Base-by-base conservation (phyloP, 2,888 invertebrate species). In the Ormia ochracea region DNA sequence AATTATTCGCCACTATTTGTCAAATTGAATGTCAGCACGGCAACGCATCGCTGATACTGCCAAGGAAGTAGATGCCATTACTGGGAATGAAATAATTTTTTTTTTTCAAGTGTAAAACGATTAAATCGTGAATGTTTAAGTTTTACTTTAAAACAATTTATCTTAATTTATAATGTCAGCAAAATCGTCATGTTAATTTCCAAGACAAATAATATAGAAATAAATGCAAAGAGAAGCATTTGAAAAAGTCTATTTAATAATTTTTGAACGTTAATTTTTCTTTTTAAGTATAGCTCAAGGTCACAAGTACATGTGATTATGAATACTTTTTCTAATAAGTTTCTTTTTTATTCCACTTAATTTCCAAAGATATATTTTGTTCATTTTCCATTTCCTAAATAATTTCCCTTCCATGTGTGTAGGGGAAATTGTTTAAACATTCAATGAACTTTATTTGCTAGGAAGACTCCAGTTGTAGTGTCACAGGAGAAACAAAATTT, bases 101-200 rank as follows among this genome's bases (percentile, higher is more conserved):
- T 45, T 45, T 43, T 9, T 10, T 45, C 10, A 12, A 21, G 12
- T 23, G 12, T 21, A 45, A 45, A 21, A 43, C n/a, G 3, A 45
- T 12, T 10, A 21, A 26, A 36, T 10, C 31, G 58, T 69, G 10
- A 19, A 58, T 48, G 48, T 70, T n/a, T 33, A 75, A 68, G 66
- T 17, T 74, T 38, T 31, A 26, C 58, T 69, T 58, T 63, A 66
- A 58, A 58, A 65, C 52, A 65, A 78, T 78, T 78, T 66, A 74
- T 78, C 69, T 69, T 65, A 78, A 78, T 74, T 78, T 28, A 69
- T 74, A 78, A 36, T 74, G 78, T 78, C 69, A 65, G 74, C 74
- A 65, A 72, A 74, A 78, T 74, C 36, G 45, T 52, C 63, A 78
- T 69, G 68, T 69, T 74, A 78, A 78, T 74, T 74, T 63, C 48